Base-by-base conservation (phyloP, 2,888 invertebrate species). In the Venustoraphidia nigricollis region DNA sequence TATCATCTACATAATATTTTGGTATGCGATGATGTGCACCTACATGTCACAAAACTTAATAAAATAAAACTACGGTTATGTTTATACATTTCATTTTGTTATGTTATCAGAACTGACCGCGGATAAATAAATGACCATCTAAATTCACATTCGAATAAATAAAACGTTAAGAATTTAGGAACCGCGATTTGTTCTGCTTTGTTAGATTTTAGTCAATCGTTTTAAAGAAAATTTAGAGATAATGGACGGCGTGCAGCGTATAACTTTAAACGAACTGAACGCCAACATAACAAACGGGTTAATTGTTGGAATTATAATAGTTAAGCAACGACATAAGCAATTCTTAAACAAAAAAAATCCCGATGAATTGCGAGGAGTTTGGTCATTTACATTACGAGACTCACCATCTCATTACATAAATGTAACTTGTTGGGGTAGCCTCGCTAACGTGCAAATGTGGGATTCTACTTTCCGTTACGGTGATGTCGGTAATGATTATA, bases 331-430 rank as follows among this genome's bases (percentile, higher is more conserved):
- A 53, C 75, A 80, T 2, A 71, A 73, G 49, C 66, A 64, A 48
- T 65, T 77, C 54, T 64, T 65, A 37, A 65, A 66, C 3, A 73
- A 70, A 56, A 72, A 70, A 59, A 70, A 72, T 61, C 70, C 66
- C 54, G 68, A 68, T 17, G 72, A 73, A 65, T 27, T 67, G 35
- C 73, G 78, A 54, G 82, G 77, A n/a, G 86, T 88, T 1, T 82
- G 83, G 67, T 80, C 77, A 47, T 83, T 86, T 53, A 87, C 86
- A 0, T 53, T 88, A 34, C 72, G 87, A 52, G 89, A 88, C 66
- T 81, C 85, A 0, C 69, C 75, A 13, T 62, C 73, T 1, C 80
- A 83, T 61, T 78, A 81, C 6, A 81, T 85, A 43, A 87, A 88
- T 61, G 79, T 79, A 11, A 81, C 81, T 51, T 80, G 77, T 52